Base-by-base conservation (phyloP, 2,113 vertebrate genomes). In the Apeltes quadracus region DNA sequence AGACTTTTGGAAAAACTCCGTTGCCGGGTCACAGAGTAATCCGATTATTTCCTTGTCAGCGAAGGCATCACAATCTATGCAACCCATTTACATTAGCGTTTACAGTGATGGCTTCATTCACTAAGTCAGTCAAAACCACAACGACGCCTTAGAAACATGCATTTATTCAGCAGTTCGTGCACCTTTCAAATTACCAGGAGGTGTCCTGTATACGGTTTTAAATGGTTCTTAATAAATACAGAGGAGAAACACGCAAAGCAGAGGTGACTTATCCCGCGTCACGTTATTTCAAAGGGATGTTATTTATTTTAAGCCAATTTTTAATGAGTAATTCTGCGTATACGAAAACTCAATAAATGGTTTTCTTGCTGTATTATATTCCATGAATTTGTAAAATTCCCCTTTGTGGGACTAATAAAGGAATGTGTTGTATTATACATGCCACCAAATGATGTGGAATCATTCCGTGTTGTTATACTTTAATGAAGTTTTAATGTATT, bases 21-120 rank as follows among this genome's bases (percentile, higher is more conserved):
- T 54, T 80, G 86, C 80, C 71, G 86, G 86, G 84, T 82, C 80
- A 80, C 82, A 10, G 50, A 90, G 91, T 96, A 96, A 96, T 96
- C 95, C 91, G 91, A 94, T 95, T 96, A 95, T 95, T 95, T 81
- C 91, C 90, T 91, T 93, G 93, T 94, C 80, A 67, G 69, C 20
- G 71, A 84, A 83, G 82, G 83, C 81, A 84, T 92, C 94, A 85
- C 69, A 70, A 72, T 82, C 61, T 61, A 4, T 4, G 38, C 39
- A 29, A 14, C 41, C 16, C 53, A 74, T 75, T 75, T 15, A 4
- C 69, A 51, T 59, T 61, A 51, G 67, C 23, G 29, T 59, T 79
- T 53, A 48, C 63, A 48, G 5, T 32, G 18, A 63, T 61, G 41
- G 74, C 76, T 32, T 13, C 22, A 2, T 9, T 46, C 32, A 32